These are phyloP conservation scores for Trissonchulus latispiculum DNA, from an alignment of 2,888 invertebrate species.

Conservation along the genomic window DNA sequence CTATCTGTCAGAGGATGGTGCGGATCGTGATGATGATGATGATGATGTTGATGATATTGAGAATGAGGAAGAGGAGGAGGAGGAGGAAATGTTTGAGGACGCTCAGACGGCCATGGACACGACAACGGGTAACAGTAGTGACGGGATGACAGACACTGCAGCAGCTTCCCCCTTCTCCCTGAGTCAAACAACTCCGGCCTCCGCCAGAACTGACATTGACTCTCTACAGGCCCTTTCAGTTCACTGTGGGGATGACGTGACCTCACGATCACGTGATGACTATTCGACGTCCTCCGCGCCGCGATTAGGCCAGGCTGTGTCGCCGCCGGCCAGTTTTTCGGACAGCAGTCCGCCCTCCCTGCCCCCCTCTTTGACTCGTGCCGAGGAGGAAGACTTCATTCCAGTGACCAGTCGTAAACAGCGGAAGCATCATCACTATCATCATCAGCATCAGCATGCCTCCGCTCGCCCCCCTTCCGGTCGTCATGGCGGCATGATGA, in stretches of 20 bases:
- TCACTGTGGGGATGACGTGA: no score
- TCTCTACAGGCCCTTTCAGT: no score
- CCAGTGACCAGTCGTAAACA: conserved; percentile 12
- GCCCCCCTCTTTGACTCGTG: neutral
- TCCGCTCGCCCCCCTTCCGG: neutral
- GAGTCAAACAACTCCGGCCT: no score
- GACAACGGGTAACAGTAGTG: no score
- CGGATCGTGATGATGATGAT: neutral
- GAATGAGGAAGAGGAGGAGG: neutral
- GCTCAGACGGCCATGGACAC: neutral
- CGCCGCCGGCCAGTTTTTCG: neutral
- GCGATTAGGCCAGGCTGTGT: no score
- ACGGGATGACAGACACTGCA: no score
- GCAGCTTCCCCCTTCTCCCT: no score
- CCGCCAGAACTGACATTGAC: no score
- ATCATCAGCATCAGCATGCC: neutral
- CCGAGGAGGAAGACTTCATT: neutral
- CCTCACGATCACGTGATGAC: no score
- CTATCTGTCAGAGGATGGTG: conserved; percentile 5
- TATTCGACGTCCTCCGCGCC: no score
- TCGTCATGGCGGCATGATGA: neutral
- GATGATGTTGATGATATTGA: no score
- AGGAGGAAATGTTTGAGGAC: conserved; percentile 4
- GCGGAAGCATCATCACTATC: neutral
- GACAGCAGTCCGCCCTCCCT: neutral